Evolutionary conservation across 2,888 invertebrate species (phyloP), one percentile per base, ranked within the genome.

Genomic region (Pseudoips prasinana): DNA sequence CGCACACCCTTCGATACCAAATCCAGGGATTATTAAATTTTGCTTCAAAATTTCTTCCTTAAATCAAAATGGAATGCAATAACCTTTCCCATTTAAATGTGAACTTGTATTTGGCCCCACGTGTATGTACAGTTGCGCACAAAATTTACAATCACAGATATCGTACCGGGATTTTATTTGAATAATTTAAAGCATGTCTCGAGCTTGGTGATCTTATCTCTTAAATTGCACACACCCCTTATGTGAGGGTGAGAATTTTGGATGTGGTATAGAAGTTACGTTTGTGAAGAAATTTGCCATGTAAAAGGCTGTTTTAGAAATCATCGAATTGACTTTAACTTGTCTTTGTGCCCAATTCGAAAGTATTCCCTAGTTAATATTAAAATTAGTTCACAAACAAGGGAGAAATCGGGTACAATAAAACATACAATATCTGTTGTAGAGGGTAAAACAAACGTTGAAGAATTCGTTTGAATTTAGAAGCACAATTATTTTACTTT

Each of bases 121-220:
- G 40, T 60, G 66, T 60, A 73, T 51, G 46, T 56, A 61, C 65
- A 69, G 70, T 61, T 18, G 52, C 30, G 62, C 58, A 65, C 57
- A 62, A 72, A 80, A 80, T 81, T 75, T 80, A 79, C 77, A 81
- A 82, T 80, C 80, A 73, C 72, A 79, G 78, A 78, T 78, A 77
- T 73, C 65, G 65, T 60, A 42, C 60, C 49, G 56, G 73, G 76
- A 75, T 80, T 82, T 80, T 81, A 78, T 84, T 84, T 80, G 84
- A 82, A 82, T 83, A 80, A 83, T 84, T 83, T 84, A 82, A 79
- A 68, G 69, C 58, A 58, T 59, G 48, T 54, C 65, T 63, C 58
- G 60, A 60, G 50, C 58, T 54, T 53, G 60, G 56, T 48, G 61
- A 83, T 82, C 60, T 67, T 82, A 84, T 84, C 83, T 59, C 48